phyloP scores from a whole-genome alignment of 2,113 vertebrate species.

The Cyrtonyx montezumae region DNA sequence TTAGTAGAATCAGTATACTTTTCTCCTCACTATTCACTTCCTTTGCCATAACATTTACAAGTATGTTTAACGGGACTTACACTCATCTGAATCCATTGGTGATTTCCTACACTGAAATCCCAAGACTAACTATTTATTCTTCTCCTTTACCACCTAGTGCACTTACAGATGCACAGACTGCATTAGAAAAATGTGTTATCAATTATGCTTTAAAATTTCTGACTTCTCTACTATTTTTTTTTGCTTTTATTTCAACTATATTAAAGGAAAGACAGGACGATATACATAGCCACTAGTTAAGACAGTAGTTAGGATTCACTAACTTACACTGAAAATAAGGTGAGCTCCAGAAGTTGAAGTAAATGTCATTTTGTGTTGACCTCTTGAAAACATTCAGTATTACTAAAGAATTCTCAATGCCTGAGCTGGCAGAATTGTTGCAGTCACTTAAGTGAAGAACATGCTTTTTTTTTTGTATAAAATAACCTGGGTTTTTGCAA shows the following conservation, averaged over 20 bases:
- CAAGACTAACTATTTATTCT: not conserved
- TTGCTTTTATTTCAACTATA: not conserved
- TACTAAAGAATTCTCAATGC: constrained; percentile 28
- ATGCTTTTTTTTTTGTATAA: constrained; percentile 20
- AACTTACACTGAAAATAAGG: not conserved
- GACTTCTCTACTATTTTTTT: not conserved
- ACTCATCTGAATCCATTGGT: not conserved
- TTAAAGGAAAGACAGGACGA: not conserved
- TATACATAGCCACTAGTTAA: not conserved
- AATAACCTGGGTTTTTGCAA: not conserved
- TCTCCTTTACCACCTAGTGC: not conserved
- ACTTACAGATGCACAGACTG: not conserved
- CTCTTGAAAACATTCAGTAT: constrained; percentile 15
- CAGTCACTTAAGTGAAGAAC: constrained; percentile 33
- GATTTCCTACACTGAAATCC: not conserved
- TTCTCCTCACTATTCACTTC: not conserved
- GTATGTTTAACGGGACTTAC: not conserved
- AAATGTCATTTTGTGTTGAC: not conserved
- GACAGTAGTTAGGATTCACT: not conserved
- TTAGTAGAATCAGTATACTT: not conserved
- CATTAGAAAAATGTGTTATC: not conserved
- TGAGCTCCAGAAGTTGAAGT: not conserved
- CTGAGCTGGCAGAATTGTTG: constrained; percentile 36
- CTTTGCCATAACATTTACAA: not conserved
- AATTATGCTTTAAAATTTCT: not conserved